Base-by-base conservation (phyloP, 2,797 vertebrate genomes). In the Anguilla megastoma region DNA sequence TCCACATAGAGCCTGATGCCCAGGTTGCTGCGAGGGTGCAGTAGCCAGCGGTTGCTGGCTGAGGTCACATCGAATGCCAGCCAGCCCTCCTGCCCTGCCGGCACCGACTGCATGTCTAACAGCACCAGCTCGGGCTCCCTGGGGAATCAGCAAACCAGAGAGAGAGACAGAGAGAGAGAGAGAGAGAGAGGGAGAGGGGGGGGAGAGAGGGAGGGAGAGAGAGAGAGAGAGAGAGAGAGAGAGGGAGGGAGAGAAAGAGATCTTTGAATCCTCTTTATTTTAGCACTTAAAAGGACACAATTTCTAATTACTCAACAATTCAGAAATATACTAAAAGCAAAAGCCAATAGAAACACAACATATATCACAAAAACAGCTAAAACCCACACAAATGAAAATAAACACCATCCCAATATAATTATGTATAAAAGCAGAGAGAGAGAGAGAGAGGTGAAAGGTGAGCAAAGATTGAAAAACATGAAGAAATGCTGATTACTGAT, bases 1-100 rank as follows among this genome's bases (percentile, higher is more conserved):
- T 99, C 98, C 93, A 99, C 98, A 0, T 97, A 99, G 50, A 99
- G 97, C 0, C 98, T 95, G 86, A 99, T 96, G 86, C 97, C 98
- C 93, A 98, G 95, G 94, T 97, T 97, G 95, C 96, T 95, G 90
- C 96, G 97, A 0, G 94, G 95, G 83, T 96, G 96, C 87, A 96
- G 92, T 3, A 98, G 92, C 98, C 98, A 98, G 94, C 95, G 97
- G 94, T 94, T 97, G 91, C 98, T 97, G 91, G 98, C 97, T 0
- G 97, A 95, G 0, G 98, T 98, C 93, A 99, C 95, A 0, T 99
- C 98, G 24, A 99, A 98, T 87, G 97, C 98, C 94, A 99, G 92
- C 98, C 98, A 99, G 87, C 97, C 98, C 94, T 99, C 98, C 7
- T 97, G 95, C 0, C 96, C 96, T 0, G 98, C 96, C 1, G 89